These are phyloP conservation scores for Eudemis profundana DNA, from an alignment of 2,888 invertebrate genomes.

Conservation along the genomic window DNA sequence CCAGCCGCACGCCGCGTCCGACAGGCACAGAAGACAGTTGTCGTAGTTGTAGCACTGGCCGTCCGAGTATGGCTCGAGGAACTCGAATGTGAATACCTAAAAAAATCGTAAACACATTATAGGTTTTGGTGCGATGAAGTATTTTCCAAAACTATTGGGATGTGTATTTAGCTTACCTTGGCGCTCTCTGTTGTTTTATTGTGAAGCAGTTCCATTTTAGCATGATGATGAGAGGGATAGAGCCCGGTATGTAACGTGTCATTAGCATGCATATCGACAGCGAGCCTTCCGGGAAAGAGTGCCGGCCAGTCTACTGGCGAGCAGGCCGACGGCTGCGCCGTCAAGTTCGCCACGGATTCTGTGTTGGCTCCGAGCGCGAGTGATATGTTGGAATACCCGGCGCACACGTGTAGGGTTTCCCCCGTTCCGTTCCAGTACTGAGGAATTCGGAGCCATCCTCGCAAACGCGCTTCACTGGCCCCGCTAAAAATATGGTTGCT, in stretches of 20 bases:
- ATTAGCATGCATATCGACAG: slow-evolving; percentile 88
- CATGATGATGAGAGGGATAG: slow-evolving; percentile 88
- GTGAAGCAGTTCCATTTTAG: slow-evolving; percentile 93
- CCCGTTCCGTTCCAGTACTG: slow-evolving; percentile 88
- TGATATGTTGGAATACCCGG: slow-evolving; percentile 90
- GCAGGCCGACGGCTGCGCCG: slow-evolving; percentile 89
- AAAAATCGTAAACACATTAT: slow-evolving; percentile 50
- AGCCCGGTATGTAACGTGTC: slow-evolving; percentile 84
- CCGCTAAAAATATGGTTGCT: slow-evolving; percentile 89
- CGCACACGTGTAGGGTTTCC: slow-evolving; percentile 91
- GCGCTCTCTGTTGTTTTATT: slow-evolving; percentile 89
- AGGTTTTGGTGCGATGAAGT: not conserved
- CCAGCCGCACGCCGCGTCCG: slow-evolving; percentile 96
- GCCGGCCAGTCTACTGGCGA: slow-evolving; percentile 88
- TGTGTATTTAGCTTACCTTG: slow-evolving; percentile 78
- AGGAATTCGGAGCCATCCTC: slow-evolving; percentile 94
- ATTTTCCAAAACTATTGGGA: not conserved
- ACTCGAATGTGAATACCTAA: slow-evolving; percentile 93
- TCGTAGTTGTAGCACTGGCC: slow-evolving; percentile 91
- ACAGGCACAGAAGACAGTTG: slow-evolving; percentile 94
- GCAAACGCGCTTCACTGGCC: slow-evolving; percentile 90
- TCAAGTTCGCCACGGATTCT: slow-evolving; percentile 86
- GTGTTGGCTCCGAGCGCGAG: slow-evolving; percentile 82
- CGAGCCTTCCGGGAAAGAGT: slow-evolving; percentile 86
- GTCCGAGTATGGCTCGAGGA: slow-evolving; percentile 94